Evolutionary conservation across 2,888 invertebrate species (phyloP), one percentile per base, ranked within the genome.

Genomic region (Tenthredo mesomela): DNA sequence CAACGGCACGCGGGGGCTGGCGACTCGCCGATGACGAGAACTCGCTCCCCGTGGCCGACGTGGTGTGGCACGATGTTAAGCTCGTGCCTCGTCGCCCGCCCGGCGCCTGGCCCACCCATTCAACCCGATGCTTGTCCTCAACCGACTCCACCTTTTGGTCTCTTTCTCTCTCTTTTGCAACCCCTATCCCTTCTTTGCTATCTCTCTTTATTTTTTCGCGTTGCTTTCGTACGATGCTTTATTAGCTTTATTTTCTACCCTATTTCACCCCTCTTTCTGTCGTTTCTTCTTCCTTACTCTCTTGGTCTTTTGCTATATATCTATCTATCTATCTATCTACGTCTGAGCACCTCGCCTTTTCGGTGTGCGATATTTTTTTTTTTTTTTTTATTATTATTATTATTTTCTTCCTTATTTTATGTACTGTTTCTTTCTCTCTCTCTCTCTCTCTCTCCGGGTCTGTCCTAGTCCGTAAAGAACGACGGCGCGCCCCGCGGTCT

Each of bases 61-160:
- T 91, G 89, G 89, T 91, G 90, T 89, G 92, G 91, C 92, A 92
- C 92, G 90, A 90, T 91, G 91, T 92, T 92, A 90, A 92, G 90
- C 91, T 92, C 91, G 90, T 92, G 92, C 92, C 92, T 91, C 89
- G 90, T 91, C 89, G 91, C 89, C 90, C 90, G 90, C 88, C 91
- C 91, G 90, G 90, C 88, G 89, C 92, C 92, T 89, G 92, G 91
- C 90, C 92, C 92, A 92, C 92, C 92, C 92, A 92, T 92, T 92
- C 92, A 92, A 92, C 90, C 90, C 90, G 91, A 89, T 92, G 89
- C 88, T 90, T 90, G 87, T 87, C 89, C 88, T 89, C 88, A 87
- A 89, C 88, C 89, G 90, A 90, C 90, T 90, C 90, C 89, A 89
- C 90, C 88, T 21, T 40, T 78, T 77, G 43, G 78, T 50, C 73